phyloP scores from a whole-genome alignment of 1,140 invertebrate species.

The Aphelenchoides fujianensis region DNA sequence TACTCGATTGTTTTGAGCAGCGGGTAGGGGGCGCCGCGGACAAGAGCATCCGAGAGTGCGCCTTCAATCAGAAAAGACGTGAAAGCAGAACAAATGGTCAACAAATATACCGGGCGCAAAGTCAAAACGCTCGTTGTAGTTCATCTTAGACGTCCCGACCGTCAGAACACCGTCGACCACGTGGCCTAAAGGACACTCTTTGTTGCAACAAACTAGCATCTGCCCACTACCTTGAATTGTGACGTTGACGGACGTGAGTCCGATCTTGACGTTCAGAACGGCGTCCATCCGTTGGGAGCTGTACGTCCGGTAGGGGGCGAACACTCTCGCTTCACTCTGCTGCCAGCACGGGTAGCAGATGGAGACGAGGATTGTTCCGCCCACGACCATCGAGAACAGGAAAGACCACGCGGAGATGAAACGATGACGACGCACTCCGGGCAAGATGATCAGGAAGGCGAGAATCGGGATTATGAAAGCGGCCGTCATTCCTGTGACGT shows the following conservation, averaged over 20 bases:
- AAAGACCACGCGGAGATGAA: slow-evolving; percentile 45
- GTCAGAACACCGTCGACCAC: slow-evolving; percentile 4
- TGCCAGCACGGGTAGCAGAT: slow-evolving; percentile 86
- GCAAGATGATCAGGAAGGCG: slow-evolving; percentile 54
- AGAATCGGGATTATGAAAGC: slow-evolving; percentile 45
- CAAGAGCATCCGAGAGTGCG: slow-evolving; percentile 77
- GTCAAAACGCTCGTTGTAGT: slow-evolving; percentile 91
- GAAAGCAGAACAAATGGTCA: no score
- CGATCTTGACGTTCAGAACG: slow-evolving; percentile 83
- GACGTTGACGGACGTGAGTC: slow-evolving; percentile 89
- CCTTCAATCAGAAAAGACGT: no score
- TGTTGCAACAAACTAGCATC: no score
- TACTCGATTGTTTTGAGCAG: slow-evolving; percentile 93
- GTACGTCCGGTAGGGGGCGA: slow-evolving; percentile 85
- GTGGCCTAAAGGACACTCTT: not conserved
- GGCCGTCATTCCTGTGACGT: slow-evolving; percentile 35
- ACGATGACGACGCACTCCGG: slow-evolving; percentile 45
- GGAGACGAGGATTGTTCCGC: slow-evolving; percentile 42
- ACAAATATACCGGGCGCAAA: slow-evolving; percentile 80
- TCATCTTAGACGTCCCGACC: slow-evolving; percentile 72
- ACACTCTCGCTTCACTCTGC: slow-evolving; percentile 76
- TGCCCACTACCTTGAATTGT: slow-evolving; percentile 75
- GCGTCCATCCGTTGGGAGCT: slow-evolving; percentile 81
- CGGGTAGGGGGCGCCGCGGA: slow-evolving; percentile 82
- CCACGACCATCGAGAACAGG: slow-evolving; percentile 50